Evolutionary conservation across 2,113 vertebrate species (phyloP).

Genomic region (Solenodon paradoxus): DNA sequence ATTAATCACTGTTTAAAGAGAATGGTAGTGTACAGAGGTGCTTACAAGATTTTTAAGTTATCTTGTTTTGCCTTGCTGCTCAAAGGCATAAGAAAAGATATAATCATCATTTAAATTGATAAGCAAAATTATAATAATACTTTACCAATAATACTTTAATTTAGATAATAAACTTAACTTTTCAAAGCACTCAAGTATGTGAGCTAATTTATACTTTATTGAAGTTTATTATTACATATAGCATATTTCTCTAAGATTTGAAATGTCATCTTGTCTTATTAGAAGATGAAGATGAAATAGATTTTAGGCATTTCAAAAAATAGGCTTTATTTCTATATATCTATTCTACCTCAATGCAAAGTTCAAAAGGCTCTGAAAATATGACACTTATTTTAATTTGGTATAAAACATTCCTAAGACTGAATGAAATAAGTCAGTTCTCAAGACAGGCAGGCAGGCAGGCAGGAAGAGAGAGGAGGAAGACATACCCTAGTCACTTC

Average conservation of each 20-base stretch:
- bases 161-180: constrained; percentile 6
- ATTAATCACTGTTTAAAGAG: not conserved
- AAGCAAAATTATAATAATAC: not conserved
- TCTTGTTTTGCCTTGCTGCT: not conserved
- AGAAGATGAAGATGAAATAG: not conserved
- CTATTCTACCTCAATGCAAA: not conserved
- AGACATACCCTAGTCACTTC: too few relatives aligned
- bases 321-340: not conserved
- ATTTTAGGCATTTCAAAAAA: constrained; percentile 25
- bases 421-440: constrained; percentile 12
- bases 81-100: constrained; percentile 8
- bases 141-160: constrained; percentile 3
- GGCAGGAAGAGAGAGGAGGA: too few relatives aligned
- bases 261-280: constrained; percentile 8
- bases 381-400: not conserved
- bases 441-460: too few relatives aligned
- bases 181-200: not conserved
- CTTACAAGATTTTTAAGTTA: not conserved
- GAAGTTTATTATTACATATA: not conserved
- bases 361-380: not conserved
- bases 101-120: constrained; percentile 3
- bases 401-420: constrained; percentile 21
- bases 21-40: not conserved
- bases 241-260: not conserved
- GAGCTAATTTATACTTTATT: not conserved